Evolutionary conservation across 2,888 invertebrate species (phyloP), one percentile per base, ranked within the genome.

Genomic region (Boloria selene): DNA sequence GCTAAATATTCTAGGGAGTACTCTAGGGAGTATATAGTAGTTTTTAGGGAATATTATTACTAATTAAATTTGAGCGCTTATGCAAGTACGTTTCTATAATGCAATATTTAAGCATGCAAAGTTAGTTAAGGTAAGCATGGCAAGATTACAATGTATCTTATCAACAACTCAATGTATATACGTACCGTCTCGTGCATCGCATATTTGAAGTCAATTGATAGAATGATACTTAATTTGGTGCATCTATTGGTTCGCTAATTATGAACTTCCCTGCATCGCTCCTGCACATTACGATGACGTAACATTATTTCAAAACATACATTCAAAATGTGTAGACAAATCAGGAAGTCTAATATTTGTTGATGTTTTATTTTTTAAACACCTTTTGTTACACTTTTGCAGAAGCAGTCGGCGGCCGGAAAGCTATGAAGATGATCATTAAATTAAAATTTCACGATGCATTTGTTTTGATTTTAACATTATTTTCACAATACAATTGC

Each of bases 281-380:
- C 16, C 16, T 42, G 13, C 18, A 56, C n/a, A 26, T 22, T 22
- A 13, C 4, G 45, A 6, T 44, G 56, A 16, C 49, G 45, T 16
- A 53, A 53, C 22, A 63, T 18, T 56, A 14, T 56, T 44, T 56
- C 55, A 56, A 50, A 56, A 56, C 64, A 47, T 56, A 60, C 60
- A 64, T 61, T 67, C 58, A 65, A 63, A 68, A 38, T 10, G 10
- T 52, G 45, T 45, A 31, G 45, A 62, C 67, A 66, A 58, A 68
- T 70, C 69, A 55, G 68, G 73, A 73, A 76, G 78, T 71, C 74
- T 73, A 75, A 78, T 70, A 72, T 68, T 73, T 79, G 79, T 81
- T 79, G 75, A 76, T 72, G 47, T 56, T 74, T 68, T 62, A 54
- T 42, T 77, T 72, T 75, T 65, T 71, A 78, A 80, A 81, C 82